These are phyloP conservation scores for Amblyjoppa fuscipennis DNA, from an alignment of 2,888 invertebrate species.

Conservation along the genomic window DNA sequence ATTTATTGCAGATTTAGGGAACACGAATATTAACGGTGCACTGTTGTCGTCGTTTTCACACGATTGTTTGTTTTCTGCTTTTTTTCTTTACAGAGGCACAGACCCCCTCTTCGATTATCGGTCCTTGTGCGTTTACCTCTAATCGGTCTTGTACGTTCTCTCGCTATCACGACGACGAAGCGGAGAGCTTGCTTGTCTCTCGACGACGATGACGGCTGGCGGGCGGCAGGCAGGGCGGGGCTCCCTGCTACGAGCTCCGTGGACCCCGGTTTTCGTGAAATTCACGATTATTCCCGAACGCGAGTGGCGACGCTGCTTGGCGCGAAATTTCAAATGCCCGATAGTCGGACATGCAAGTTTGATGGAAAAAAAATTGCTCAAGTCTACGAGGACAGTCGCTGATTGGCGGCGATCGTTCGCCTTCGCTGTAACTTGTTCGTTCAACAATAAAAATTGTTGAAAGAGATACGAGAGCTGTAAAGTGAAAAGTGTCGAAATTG, in stretches of 20 bases:
- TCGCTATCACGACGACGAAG: slow-evolving; percentile 65
- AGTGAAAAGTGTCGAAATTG: neutral
- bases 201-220: slow-evolving; percentile 67
- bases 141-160: slow-evolving; percentile 36
- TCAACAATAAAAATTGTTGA: neutral
- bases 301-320: slow-evolving; percentile 12
- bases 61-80: slow-evolving; percentile 5
- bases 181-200: slow-evolving; percentile 59
- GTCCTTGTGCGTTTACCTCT: slow-evolving; percentile 13
- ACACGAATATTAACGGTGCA: slow-evolving; percentile 7
- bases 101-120: slow-evolving; percentile 16
- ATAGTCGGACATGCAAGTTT: neutral
- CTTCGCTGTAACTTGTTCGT: neutral
- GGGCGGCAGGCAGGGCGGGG: slow-evolving; percentile 82
- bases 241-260: slow-evolving; percentile 80
- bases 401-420: slow-evolving; percentile 20
- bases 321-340: slow-evolving; percentile 45
- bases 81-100: slow-evolving; percentile 13
- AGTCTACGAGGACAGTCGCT: slow-evolving; percentile 3
- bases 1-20: neutral
- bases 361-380: neutral
- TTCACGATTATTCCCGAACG: slow-evolving; percentile 62
- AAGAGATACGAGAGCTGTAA: neutral
- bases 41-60: neutral
- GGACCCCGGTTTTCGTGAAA: slow-evolving; percentile 77